Evolutionary conservation across 1,140 invertebrate genomes (phyloP), one percentile per base, ranked within the genome.

Genomic region (Teleopsis dalmanni): DNA sequence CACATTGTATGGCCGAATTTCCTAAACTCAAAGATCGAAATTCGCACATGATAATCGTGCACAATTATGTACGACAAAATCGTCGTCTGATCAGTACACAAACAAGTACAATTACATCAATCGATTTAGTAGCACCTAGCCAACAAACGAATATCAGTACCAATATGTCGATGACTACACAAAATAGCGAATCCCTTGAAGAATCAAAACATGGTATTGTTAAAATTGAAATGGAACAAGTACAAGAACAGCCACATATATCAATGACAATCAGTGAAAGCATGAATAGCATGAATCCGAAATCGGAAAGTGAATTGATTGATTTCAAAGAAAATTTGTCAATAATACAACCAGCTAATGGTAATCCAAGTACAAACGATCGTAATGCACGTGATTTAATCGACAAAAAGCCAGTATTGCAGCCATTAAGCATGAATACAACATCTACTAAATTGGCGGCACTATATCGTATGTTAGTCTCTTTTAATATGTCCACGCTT

Each of bases 51-150:
- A 59, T 69, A 19, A 43, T 51, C 26, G 54, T 57, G 14, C 65
- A 69, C 16, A 65, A 64, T 42, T 69, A 69, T 52, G 61, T 69
- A 22, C 65, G 65, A 1, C 61, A 67, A 41, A 69, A 69, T 49
- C 58, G 65, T 4, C 52, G 65, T 3, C 49, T 69, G n/a, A 61
- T 69, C 9, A 64, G 65, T 35, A 56, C 58, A 0, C 59, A 62
- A 49, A 51, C 60, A 4, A 43, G 48, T 51, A 27, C 55, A n/a
- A n/a, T n/a, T 31, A 9, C 29, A 31, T 9, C n/a, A 31, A n/a
- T 31, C n/a, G 29, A 31, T n/a, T 31, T 31, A n/a, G 29, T n/a
- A 31, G 29, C 29, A 9, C 29, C 29, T n/a, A n/a, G n/a, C n/a
- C n/a, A n/a, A n/a, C n/a, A n/a, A n/a, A n/a, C n/a, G n/a, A n/a